These are phyloP conservation scores for Limanda limanda DNA, from an alignment of 2,113 vertebrate genomes.

Conservation along the genomic window DNA sequence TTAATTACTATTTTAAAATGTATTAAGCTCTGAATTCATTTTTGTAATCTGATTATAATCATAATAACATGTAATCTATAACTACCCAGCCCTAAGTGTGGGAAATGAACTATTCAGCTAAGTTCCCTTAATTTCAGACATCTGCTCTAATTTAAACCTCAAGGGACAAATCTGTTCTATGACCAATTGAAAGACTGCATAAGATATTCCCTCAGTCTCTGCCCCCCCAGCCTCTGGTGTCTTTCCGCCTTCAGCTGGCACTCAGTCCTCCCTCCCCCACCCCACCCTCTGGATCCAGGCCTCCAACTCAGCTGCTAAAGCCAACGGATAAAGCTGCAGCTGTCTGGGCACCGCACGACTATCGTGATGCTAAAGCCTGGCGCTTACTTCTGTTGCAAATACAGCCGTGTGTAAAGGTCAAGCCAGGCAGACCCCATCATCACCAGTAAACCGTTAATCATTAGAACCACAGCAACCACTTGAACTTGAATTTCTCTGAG, in stretches of 20 bases:
- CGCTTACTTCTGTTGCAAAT: slow-evolving; percentile 67
- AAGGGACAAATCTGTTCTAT: slow-evolving; percentile 35
- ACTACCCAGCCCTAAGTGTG: neutral
- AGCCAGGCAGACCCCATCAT: slow-evolving; percentile 57
- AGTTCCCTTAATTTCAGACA: slow-evolving; percentile 34
- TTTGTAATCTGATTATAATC: too few relatives aligned
- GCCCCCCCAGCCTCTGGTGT: neutral
- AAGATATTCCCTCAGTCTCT: neutral
- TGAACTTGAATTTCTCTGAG: slow-evolving; percentile 59
- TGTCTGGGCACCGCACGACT: slow-evolving; percentile 64
- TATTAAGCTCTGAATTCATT: too few relatives aligned
- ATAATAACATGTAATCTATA: too few relatives aligned
- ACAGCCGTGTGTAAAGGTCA: slow-evolving; percentile 74
- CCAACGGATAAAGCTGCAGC: slow-evolving; percentile 73
- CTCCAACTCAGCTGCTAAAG: slow-evolving; percentile 60
- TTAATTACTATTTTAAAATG: too few relatives aligned
- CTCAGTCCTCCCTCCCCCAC: slow-evolving; percentile 3
- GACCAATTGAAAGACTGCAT: slow-evolving; percentile 24
- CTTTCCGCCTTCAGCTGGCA: slow-evolving; percentile 20
- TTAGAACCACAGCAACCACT: slow-evolving; percentile 61
- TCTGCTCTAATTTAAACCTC: slow-evolving; percentile 29
- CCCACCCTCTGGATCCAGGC: slow-evolving; percentile 21
- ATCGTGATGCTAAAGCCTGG: slow-evolving; percentile 66
- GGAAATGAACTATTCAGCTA: slow-evolving; percentile 15
- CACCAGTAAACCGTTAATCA: slow-evolving; percentile 62